These are phyloP conservation scores for Hippoglossus stenolepis DNA, from an alignment of 2,113 vertebrate genomes.

Conservation along the genomic window DNA sequence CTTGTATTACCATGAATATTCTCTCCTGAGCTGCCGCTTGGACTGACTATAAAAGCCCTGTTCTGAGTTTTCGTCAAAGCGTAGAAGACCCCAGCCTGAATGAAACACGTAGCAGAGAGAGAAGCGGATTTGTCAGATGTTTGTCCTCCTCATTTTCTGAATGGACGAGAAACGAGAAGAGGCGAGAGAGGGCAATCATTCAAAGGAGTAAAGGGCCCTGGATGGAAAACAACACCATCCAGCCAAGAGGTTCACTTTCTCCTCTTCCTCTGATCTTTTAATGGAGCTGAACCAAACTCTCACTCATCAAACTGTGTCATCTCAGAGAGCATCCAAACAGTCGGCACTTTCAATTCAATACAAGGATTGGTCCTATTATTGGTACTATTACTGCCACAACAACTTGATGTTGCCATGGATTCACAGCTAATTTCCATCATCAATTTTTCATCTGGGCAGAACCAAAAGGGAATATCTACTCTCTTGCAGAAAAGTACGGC, in stretches of 20 bases:
- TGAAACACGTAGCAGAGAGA: neutral
- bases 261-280: constrained; percentile 14
- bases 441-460: no score
- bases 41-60: neutral
- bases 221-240: no score
- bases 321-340: neutral
- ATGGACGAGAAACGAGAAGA: neutral
- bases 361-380: no score
- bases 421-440: neutral
- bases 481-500: no score
- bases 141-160: constrained; percentile 3
- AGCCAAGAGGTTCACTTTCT: no score
- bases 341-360: neutral
- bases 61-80: neutral
- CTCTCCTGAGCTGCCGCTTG: neutral
- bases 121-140: constrained; percentile 9
- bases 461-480: no score
- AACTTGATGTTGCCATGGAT: no score
- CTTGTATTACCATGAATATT: neutral
- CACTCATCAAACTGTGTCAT: no score
- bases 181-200: constrained; percentile 18
- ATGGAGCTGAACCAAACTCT: neutral
- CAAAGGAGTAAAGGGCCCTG: no score
- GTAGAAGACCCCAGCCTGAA: neutral
- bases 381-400: neutral